Base-by-base conservation (phyloP, 2,113 vertebrate species). In the Oxyura jamaicensis region DNA sequence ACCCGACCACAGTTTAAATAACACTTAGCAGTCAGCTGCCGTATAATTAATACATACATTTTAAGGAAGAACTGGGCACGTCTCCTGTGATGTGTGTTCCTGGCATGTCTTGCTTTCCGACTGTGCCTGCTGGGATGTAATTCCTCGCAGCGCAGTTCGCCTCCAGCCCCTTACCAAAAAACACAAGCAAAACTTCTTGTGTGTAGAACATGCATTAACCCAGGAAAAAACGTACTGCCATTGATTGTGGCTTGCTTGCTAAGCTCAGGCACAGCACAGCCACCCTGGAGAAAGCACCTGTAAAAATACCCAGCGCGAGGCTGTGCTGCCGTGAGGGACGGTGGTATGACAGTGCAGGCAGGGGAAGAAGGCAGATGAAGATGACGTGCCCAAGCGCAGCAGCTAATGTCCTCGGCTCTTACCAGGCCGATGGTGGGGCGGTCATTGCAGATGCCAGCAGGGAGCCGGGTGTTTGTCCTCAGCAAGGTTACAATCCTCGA, bases 221-320 rank as follows among this genome's bases (percentile, higher is more conserved):
- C 60, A 73, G 75, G 48, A 21, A 88, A 77, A 96, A 97, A 80
- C 23, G 39, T 62, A 11, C 58, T 86, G 85, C 81, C 88, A 84
- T 59, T 72, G 82, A 56, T 26, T 91, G 36, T 48, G 75, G 31
- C 75, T 93, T 62, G 53, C n/a, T 84, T 91, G 19, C 53, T 60
- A 83, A 88, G 52, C 58, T 83, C 76, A 94, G 84, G 28, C 11
- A 22, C 2, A 10, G 36, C 26, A 13, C 29, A 68, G 36, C 35
- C 74, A 9, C 62, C 58, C 68, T 17, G 1, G 8, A 88, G 68
- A 58, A 77, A 93, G 79, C 76, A 78, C 91, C 39, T 16, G 8
- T 68, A 63, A 56, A 86, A 56, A 86, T 58, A 69, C 17, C 16
- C 58, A 5, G 7, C 21, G 41, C 2, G 16, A 79, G 58, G 52